Evolutionary conservation across 2,888 invertebrate species (phyloP).

Genomic region (Terebella lapidaria): DNA sequence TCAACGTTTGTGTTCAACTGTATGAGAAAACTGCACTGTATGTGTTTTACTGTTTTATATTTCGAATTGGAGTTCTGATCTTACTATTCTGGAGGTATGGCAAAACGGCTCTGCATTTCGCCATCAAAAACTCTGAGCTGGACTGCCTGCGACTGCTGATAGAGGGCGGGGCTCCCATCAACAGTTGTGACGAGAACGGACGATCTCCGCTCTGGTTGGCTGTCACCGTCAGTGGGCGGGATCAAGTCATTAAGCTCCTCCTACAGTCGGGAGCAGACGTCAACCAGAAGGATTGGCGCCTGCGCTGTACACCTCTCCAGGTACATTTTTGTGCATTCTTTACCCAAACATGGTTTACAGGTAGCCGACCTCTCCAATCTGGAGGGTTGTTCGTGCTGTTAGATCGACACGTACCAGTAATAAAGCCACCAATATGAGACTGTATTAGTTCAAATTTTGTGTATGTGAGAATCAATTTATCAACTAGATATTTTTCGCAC

Average conservation of each 20-base stretch:
- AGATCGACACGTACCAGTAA: no score
- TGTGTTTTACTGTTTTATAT: no score
- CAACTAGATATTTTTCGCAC: no score
- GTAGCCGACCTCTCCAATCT: no score
- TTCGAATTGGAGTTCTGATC: no score
- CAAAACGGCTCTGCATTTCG: slow-evolving; percentile 33
- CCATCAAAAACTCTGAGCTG: slow-evolving; percentile 25
- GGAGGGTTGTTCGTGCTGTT: no score
- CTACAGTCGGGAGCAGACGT: slow-evolving; percentile 30
- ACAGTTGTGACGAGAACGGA: slow-evolving; percentile 29
- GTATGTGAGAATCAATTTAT: no score
- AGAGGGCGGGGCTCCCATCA: slow-evolving; percentile 29
- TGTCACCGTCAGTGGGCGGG: slow-evolving; percentile 20
- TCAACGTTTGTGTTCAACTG: no score
- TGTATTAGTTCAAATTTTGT: no score
- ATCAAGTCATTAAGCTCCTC: slow-evolving; percentile 24
- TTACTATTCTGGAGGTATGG: slow-evolving; percentile 26
- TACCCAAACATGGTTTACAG: neutral
- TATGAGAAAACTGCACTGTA: no score
- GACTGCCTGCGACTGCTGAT: slow-evolving; percentile 31
- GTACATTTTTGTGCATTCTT: slow-evolving; percentile 18
- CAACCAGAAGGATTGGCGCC: slow-evolving; percentile 30
- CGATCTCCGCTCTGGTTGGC: slow-evolving; percentile 36
- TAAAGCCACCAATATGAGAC: no score
- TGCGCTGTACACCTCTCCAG: slow-evolving; percentile 35